These are phyloP conservation scores for Catotricha subobsoleta DNA, from an alignment of 2,888 invertebrate genomes.

Conservation along the genomic window DNA sequence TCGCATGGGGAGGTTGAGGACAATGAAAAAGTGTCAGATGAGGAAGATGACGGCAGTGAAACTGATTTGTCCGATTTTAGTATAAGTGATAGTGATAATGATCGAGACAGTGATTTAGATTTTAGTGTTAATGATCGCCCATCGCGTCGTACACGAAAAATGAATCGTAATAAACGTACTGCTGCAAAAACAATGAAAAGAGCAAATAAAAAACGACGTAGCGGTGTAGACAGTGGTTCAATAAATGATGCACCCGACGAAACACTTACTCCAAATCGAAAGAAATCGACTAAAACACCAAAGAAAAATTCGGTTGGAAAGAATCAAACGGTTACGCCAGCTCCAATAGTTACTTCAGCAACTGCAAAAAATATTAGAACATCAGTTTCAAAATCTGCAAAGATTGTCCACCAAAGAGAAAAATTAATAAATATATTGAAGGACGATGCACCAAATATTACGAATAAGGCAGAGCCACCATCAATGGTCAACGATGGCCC, in stretches of 20 bases:
- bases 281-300: background rate
- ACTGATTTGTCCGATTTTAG: constrained; percentile 31
- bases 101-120: constrained; percentile 42
- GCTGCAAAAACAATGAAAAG: background rate
- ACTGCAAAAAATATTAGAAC: constrained; percentile 6
- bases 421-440: too few relatives aligned
- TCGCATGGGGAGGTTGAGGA: background rate
- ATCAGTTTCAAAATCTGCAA: constrained; percentile 3
- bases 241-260: background rate
- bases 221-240: background rate
- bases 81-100: constrained; percentile 35
- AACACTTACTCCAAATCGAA: background rate
- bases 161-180: background rate
- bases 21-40: constrained; percentile 12
- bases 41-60: constrained; percentile 32
- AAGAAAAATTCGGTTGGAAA: constrained; percentile 10
- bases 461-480: constrained; percentile 5
- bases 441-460: constrained; percentile 13
- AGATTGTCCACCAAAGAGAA: too few relatives aligned
- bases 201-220: background rate
- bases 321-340: constrained; percentile 11
- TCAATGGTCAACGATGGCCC: constrained; percentile 10
- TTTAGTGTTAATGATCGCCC: constrained; percentile 37
- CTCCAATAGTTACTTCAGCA: constrained; percentile 6
- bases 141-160: constrained; percentile 7